Conservation (phyloP, 2,888 invertebrate genomes). For the Eupsilia transversa region DNA sequence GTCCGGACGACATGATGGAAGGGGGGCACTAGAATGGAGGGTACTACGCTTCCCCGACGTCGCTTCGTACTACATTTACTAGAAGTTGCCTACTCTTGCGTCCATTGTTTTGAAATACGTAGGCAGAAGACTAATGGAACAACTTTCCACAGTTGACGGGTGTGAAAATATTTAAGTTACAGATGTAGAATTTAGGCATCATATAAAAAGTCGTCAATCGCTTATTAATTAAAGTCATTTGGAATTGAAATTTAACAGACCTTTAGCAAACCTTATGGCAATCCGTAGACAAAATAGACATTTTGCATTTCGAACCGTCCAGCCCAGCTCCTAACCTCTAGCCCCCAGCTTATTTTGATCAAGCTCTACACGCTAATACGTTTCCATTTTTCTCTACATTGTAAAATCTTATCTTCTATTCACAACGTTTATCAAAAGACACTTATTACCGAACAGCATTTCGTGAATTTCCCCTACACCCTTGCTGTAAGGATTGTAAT, state of each 20-base stretch:
- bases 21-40: constrained; percentile 78
- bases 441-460: constrained; percentile 48
- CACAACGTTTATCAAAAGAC: constrained; percentile 49
- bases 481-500: constrained; percentile 54
- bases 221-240: not conserved
- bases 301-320: not conserved
- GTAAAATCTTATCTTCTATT: constrained; percentile 31
- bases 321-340: too few relatives aligned
- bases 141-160: constrained; percentile 12
- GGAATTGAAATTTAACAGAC: not conserved
- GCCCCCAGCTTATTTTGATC: constrained; percentile 17
- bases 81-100: constrained; percentile 66
- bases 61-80: constrained; percentile 75
- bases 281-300: constrained; percentile 14
- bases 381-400: constrained; percentile 20
- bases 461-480: constrained; percentile 48
- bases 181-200: not conserved
- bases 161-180: constrained; percentile 7
- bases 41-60: constrained; percentile 74
- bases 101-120: constrained; percentile 62
- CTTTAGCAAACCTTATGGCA: not conserved
- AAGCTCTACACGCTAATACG: not conserved
- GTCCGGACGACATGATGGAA: constrained; percentile 65
- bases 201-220: not conserved
- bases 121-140: constrained; percentile 45